These are phyloP conservation scores for Carposina sasakii DNA, from an alignment of 1,140 invertebrate species.

Conservation along the genomic window DNA sequence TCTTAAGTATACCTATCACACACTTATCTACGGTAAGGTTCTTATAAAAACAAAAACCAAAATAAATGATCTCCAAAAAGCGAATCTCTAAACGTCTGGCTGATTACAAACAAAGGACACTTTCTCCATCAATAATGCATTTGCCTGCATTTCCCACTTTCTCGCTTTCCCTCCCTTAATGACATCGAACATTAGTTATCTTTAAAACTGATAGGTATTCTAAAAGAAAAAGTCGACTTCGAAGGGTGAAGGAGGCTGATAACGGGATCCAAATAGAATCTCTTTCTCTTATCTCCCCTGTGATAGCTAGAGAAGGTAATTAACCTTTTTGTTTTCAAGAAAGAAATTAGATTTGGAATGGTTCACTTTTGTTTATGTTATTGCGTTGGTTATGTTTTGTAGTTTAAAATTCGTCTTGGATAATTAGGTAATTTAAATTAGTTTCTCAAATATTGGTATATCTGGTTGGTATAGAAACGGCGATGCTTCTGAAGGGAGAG, in stretches of 20 bases:
- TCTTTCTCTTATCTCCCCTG: conserved; percentile 61
- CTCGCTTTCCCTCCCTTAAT: conserved; percentile 48
- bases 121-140: conserved; percentile 57
- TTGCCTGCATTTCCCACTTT: conserved; percentile 42
- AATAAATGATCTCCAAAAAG: too few species aligned
- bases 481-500: too few species aligned
- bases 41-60: too few species aligned
- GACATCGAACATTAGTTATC: conserved; percentile 63
- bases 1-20: too few species aligned
- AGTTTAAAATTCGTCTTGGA: too few species aligned
- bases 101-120: too few species aligned
- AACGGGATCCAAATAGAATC: conserved; percentile 51
- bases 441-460: too few species aligned
- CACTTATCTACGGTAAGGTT: too few species aligned
- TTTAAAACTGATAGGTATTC: conserved; percentile 59
- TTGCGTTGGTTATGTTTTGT: conserved; percentile 48
- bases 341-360: conserved; percentile 52
- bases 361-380: conserved; percentile 27
- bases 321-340: conserved; percentile 57
- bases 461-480: too few species aligned
- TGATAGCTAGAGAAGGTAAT: conserved; percentile 63
- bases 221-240: conserved; percentile 37
- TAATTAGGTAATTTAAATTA: too few species aligned
- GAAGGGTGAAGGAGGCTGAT: conserved; percentile 55
- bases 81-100: too few species aligned